Conservation (phyloP, 1,140 invertebrate genomes). For the Elysia chlorotica region DNA sequence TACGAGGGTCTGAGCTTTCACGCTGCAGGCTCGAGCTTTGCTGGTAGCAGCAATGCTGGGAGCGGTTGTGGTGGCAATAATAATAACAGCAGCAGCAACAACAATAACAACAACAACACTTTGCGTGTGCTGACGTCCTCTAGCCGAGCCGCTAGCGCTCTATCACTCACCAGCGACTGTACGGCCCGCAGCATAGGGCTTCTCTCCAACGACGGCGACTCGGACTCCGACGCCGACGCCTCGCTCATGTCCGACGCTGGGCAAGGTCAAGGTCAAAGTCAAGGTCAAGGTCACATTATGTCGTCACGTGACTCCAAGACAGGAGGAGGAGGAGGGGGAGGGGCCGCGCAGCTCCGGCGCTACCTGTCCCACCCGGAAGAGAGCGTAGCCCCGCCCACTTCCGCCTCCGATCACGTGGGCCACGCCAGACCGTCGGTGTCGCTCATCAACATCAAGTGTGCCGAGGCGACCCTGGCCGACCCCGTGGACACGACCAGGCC, state of each 20-base stretch:
- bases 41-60: too few species aligned
- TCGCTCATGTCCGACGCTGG: slow-evolving; percentile 55
- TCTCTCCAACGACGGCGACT: slow-evolving; percentile 73
- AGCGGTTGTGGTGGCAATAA: too few species aligned
- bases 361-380: slow-evolving; percentile 26
- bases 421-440: slow-evolving; percentile 23
- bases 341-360: slow-evolving; percentile 9
- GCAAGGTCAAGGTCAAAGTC: slow-evolving; percentile 14
- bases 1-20: too few species aligned
- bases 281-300: too few species aligned
- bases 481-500: neutral
- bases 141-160: slow-evolving; percentile 66
- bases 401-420: too few species aligned
- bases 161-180: slow-evolving; percentile 49
- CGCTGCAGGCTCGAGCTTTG: too few species aligned
- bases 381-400: neutral
- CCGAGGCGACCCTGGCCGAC: too few species aligned
- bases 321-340: too few species aligned
- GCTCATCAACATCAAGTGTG: slow-evolving; percentile 24
- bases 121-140: slow-evolving; percentile 34
- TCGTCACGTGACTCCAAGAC: too few species aligned
- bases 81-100: too few species aligned
- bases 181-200: slow-evolving; percentile 70
- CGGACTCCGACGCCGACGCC: slow-evolving; percentile 76
- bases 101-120: too few species aligned